Base-by-base conservation (phyloP, 1,140 invertebrate genomes). In the Pteromalus puparum region DNA sequence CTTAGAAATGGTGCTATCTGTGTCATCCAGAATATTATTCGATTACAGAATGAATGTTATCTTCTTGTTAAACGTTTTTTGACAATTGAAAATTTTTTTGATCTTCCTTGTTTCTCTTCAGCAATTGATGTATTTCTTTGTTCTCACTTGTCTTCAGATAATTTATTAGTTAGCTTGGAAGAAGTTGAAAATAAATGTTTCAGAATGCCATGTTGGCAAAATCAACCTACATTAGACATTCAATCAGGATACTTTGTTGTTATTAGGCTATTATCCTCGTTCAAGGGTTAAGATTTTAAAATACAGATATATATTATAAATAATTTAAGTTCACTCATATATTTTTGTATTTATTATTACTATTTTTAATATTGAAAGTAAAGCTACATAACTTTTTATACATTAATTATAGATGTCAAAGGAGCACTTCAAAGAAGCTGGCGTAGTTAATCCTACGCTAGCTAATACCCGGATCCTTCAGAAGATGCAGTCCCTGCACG, bases 141-240 rank as follows among this genome's bases (percentile, higher is more conserved):
- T 77, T 81, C 81, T 4, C 34, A 4, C 15, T 65, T 87, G 3
- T 74, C 83, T 48, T 18, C 78, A 13, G 73, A 85, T 1, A 34
- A 82, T 24, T 18, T 28, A 21, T 24, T 80, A 6, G 12, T 85
- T 61, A 10, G 70, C 10, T 0, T 83, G 1, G 74, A 82, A 15
- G 34, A 84, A 42, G 42, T 87, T 3, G 12, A 28, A 75, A 61
- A 61, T 48, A 86, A 87, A 72, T 81, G 75, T 53, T 86, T 82
- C 70, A 67, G 67, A 21, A 87, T 86, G 84, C 86, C 86, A 26
- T 84, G 15, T 38, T 87, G 86, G 86, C 13, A n/a, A 30, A 9
- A 68, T n/a, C 12, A 24, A 0, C n/a, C 26, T 70, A 70, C 26
- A 70, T 2, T 13, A 28, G 68, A 70, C 30, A 4, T 10, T 30